Percentiles rank a stretch among this genome's conserved stretches.
Evolutionary conservation across 2,797 vertebrate species (phyloP).

Genomic region (Mus caroli): DNA sequence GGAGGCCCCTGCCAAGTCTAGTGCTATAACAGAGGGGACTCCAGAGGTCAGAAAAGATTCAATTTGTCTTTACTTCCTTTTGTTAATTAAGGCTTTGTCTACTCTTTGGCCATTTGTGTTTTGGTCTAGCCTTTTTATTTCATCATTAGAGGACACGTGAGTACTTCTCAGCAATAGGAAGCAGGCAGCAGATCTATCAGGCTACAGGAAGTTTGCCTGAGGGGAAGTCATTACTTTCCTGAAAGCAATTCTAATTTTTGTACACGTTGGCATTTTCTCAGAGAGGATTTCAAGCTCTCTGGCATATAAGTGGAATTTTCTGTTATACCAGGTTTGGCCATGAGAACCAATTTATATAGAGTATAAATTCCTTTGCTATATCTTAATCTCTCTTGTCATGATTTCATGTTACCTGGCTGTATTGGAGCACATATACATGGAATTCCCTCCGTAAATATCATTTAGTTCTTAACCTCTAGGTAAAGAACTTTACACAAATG

Average conservation of each 20-base stretch:
- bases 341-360: background rate
- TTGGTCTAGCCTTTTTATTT: background rate
- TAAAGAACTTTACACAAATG: background rate
- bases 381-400: background rate
- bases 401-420: background rate
- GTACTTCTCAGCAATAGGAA: background rate
- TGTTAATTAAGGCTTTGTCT: too few species aligned
- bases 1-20: background rate
- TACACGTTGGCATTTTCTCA: background rate
- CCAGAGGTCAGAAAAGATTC: background rate
- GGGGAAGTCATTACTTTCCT: background rate
- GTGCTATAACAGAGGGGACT: background rate
- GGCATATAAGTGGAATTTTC: background rate
- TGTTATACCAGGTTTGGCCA: background rate
- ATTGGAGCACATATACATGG: background rate
- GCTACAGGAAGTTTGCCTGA: background rate
- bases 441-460: background rate
- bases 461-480: conserved; percentile 4
- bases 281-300: background rate
- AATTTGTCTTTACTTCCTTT: background rate
- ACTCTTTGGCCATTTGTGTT: background rate
- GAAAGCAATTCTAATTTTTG: background rate
- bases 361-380: background rate
- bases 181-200: background rate
- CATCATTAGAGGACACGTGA: background rate